Evolutionary conservation across 2,113 vertebrate species (phyloP).

Genomic region (Pipra filicauda): DNA sequence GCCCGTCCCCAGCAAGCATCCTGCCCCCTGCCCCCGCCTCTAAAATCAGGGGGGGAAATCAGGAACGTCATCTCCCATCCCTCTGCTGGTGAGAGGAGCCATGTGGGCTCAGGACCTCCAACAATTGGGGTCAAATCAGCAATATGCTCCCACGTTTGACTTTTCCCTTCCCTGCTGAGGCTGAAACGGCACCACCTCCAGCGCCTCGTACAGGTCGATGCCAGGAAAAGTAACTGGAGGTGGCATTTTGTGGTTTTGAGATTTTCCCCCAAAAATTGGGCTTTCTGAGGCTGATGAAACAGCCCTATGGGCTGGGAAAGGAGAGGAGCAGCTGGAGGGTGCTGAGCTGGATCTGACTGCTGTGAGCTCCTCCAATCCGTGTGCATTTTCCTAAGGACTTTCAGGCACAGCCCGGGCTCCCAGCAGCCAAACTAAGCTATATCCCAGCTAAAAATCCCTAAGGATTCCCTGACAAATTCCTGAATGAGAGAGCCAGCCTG

Average conservation of each 20-base stretch:
- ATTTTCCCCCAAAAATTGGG: fast-evolving
- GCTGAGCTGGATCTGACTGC: fast-evolving
- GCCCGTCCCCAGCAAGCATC: fast-evolving
- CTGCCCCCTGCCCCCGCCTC: not conserved
- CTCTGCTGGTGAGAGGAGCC: not conserved
- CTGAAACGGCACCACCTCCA: not conserved
- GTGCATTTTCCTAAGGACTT: not conserved
- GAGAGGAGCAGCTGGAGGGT: fast-evolving
- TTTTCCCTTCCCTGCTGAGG: not conserved
- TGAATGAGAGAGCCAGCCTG: fast-evolving
- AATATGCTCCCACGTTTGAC: not conserved
- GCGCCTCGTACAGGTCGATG: not conserved
- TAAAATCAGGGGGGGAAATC: fast-evolving
- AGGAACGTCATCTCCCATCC: not conserved
- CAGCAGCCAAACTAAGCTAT: not conserved
- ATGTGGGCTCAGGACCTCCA: not conserved
- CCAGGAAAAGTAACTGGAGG: not conserved
- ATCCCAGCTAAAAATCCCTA: not conserved
- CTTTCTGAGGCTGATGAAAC: not conserved
- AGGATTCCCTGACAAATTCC: not conserved
- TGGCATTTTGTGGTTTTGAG: fast-evolving
- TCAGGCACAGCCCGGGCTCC: not conserved
- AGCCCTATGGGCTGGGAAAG: not conserved
- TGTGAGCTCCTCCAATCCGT: fast-evolving
- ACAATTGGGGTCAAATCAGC: not conserved